Evolutionary conservation across 1,140 invertebrate genomes (phyloP), one percentile per base, ranked within the genome.

Genomic region (Teleogryllus occipitalis): DNA sequence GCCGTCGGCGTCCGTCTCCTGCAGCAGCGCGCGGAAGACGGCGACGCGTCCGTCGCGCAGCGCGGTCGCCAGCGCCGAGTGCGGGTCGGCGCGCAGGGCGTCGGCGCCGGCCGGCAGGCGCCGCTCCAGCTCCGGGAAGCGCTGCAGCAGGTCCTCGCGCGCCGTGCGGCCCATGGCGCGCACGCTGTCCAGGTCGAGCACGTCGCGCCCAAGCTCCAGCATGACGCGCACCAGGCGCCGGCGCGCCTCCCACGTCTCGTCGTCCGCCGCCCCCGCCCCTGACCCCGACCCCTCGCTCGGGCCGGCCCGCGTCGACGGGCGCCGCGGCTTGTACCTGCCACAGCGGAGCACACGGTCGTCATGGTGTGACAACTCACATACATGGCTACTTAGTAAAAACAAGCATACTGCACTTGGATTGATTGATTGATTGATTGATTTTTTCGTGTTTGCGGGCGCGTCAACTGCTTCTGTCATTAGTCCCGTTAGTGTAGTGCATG

Each of bases 11-110:
- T 82, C 82, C 54, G 85, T 85, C 12, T 85, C 85, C 54, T 82
- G 83, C 7, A 89, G 81, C 0, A 88, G 82, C 79, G 85, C 87
- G 74, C 87, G 87, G 82, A 90, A 90, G 0, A 84, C 85, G 18
- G 81, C 82, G 54, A 86, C 85, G 65, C 89, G 86, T 65, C 84
- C 86, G 7, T 84, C 85, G 0, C 84, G 84, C 18, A 90, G 82
- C 7, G 86, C 86, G 7, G 86, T 85, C 75, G 87, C 82, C 0
- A 90, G 83, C 75, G 87, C 86, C 7, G 83, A 82, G 81, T 88
- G 87, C 47, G 87, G 86, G 81, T 88, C 87, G 10, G 84, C 80
- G 47, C 54, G 21, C 7, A 4, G 5, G n/a, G n/a, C 47, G 2
- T 21, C 76, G 15, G 7, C 48, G 47, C 47, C 12, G n/a, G 47